Conservation (phyloP, 2,888 invertebrate genomes). For the Noctuana brunneofusca region DNA sequence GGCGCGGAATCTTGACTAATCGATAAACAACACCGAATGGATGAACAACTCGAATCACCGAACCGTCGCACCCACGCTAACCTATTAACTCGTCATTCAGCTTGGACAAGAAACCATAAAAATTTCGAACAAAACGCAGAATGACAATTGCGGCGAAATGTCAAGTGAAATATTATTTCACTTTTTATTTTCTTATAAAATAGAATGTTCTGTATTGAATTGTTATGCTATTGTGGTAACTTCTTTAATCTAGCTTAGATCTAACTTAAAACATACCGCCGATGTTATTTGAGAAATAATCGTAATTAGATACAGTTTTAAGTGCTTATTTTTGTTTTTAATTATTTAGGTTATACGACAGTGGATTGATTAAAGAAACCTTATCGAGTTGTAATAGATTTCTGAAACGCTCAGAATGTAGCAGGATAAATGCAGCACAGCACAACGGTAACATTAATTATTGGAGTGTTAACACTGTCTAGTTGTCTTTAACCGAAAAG, state of each 20-base stretch:
- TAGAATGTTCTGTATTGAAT: slow-evolving; percentile 30
- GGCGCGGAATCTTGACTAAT: slow-evolving; percentile 79
- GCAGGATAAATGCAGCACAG: slow-evolving; percentile 6
- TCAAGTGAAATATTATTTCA: slow-evolving; percentile 33
- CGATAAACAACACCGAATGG: slow-evolving; percentile 76
- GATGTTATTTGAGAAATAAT: background rate
- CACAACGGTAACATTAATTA: slow-evolving; percentile 1
- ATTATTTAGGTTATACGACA: background rate
- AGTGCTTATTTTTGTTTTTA: too few relatives aligned
- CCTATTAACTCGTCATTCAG: slow-evolving; percentile 64
- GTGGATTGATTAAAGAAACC: background rate
- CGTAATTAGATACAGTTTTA: background rate
- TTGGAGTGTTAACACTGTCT: background rate
- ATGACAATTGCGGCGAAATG: slow-evolving; percentile 31
- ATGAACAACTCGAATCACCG: slow-evolving; percentile 64
- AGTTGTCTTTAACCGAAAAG: slow-evolving; percentile 2
- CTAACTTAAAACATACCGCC: background rate
- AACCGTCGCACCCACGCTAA: slow-evolving; percentile 68
- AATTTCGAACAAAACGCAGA: slow-evolving; percentile 33
- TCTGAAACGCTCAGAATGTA: background rate
- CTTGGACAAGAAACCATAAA: slow-evolving; percentile 67
- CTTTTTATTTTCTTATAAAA: slow-evolving; percentile 32
- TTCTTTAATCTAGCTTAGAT: slow-evolving; percentile 23
- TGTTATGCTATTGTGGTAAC: slow-evolving; percentile 28
- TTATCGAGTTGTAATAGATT: background rate